Base-by-base conservation (phyloP, 2,888 invertebrate species). In the Leptogaster cylindrica region DNA sequence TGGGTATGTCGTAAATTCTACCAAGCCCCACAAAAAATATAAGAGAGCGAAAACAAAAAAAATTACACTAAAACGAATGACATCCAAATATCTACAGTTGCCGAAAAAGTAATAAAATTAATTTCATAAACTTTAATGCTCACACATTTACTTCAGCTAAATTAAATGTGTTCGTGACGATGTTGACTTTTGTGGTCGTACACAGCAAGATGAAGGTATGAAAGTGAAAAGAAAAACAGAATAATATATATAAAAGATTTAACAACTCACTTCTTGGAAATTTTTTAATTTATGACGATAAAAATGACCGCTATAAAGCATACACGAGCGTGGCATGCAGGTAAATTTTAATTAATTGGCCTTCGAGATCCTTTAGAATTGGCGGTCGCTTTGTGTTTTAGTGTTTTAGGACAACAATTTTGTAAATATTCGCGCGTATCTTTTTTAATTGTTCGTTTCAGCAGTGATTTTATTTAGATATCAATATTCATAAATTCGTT, bases 51-150 rank as follows among this genome's bases (percentile, higher is more conserved):
- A n/a, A n/a, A n/a, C n/a, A n/a, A n/a, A n/a, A n/a, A n/a, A n/a
- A n/a, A n/a, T n/a, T n/a, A n/a, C n/a, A n/a, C n/a, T n/a, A n/a
- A n/a, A n/a, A n/a, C n/a, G n/a, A n/a, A n/a, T n/a, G n/a, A n/a
- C n/a, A n/a, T n/a, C n/a, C n/a, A n/a, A n/a, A n/a, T n/a, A n/a
- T n/a, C n/a, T 27, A 41, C 61, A 41, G 44, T 61, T 61, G 44
- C 61, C 61, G 41, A 41, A 61, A 44, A 61, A 44, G 61, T 61
- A 44, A 61, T 61, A 61, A 44, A 61, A 61, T 61, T 61, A 61
- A 44, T 44, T 44, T 44, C 44, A 44, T 61, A 44, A 61, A 44
- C 61, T 44, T 55, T 61, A 61, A 61, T 44, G 61, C 41, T 61
- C 61, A 61, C 61, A 61, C 61, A 61, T 61, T 61, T 28, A 28